Conservation (phyloP, 2,113 vertebrate species). For the Centropus bengalensis region DNA sequence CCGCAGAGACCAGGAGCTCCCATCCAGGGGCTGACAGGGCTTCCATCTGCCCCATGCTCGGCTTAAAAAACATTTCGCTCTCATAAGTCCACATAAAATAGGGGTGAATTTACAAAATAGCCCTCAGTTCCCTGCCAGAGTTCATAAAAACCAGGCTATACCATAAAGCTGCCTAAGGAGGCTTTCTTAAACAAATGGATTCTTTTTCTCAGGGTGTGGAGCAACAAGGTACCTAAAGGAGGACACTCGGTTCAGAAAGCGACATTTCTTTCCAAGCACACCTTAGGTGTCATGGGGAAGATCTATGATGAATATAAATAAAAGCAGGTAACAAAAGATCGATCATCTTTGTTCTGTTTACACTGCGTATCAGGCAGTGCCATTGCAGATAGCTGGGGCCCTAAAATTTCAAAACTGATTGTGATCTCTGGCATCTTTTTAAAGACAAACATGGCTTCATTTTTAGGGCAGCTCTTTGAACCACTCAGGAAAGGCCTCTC, state of each 20-base stretch:
- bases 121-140: neutral
- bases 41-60: neutral
- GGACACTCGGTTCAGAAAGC: neutral
- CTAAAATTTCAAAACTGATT: neutral
- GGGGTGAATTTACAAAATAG: neutral
- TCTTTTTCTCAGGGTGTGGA: neutral
- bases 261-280: neutral
- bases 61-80: neutral
- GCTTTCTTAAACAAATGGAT: neutral
- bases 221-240: neutral
- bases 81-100: neutral
- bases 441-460: neutral
- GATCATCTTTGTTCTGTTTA: constrained; percentile 3
- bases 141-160: neutral
- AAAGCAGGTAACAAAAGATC: neutral
- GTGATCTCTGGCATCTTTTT: constrained; percentile 15
- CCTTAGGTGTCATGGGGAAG: rapidly evolving
- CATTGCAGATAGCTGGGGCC: neutral
- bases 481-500: neutral
- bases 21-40: neutral
- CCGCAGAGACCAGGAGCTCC: neutral
- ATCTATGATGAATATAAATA: neutral
- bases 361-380: neutral
- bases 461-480: neutral
- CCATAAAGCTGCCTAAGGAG: neutral